Evolutionary conservation across 2,797 vertebrate genomes (phyloP).

Genomic region (Anomalospiza imberbis): DNA sequence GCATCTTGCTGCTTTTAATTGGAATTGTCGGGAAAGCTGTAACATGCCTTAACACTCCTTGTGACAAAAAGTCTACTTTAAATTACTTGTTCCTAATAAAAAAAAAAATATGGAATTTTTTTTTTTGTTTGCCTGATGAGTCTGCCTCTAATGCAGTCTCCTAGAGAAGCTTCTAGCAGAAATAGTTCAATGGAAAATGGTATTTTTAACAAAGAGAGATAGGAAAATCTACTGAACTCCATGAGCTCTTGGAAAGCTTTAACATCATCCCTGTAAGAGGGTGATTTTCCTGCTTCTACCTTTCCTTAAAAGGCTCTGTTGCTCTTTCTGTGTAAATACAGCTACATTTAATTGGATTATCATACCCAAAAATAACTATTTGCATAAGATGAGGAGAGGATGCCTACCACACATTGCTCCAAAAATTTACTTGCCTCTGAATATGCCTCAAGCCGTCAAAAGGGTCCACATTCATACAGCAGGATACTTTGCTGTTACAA

Average conservation of each 20-base stretch:
- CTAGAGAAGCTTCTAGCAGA: background rate
- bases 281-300: background rate
- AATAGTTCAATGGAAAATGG: background rate
- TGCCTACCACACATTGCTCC: background rate
- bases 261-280: background rate
- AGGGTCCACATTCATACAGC: background rate
- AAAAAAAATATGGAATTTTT: background rate
- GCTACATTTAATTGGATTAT: background rate
- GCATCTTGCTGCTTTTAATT: background rate
- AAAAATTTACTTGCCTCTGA: background rate
- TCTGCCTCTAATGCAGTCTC: background rate
- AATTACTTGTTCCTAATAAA: background rate
- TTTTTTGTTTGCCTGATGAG: background rate
- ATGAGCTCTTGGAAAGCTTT: background rate
- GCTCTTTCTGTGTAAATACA: background rate
- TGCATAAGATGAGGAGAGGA: background rate
- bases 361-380: background rate
- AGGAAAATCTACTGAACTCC: background rate
- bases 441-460: background rate
- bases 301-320: background rate
- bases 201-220: background rate
- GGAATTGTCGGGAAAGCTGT: background rate
- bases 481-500: background rate
- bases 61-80: background rate
- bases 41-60: background rate